Conservation (phyloP, 2,113 vertebrate species). For the Entelurus aequoreus region DNA sequence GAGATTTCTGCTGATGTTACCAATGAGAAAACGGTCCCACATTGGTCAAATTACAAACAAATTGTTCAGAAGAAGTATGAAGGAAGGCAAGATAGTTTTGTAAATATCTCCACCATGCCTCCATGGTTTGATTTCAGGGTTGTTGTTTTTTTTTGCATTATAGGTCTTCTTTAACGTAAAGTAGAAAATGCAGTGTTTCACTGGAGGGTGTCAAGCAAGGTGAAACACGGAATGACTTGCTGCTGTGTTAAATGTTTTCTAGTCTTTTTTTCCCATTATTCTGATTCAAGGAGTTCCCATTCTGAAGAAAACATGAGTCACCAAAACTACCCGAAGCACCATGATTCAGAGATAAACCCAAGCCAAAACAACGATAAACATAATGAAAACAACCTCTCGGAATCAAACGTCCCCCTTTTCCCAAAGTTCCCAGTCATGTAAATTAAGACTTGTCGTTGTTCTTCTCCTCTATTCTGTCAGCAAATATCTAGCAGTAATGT, state of each 20-base stretch:
- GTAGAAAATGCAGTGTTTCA: too few relatives aligned
- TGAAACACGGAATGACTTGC: background rate
- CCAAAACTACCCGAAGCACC: slow-evolving; percentile 23
- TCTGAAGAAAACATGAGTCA: slow-evolving; percentile 61
- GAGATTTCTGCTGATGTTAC: too few relatives aligned
- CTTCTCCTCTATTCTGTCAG: slow-evolving; percentile 27
- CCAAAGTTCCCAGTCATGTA: slow-evolving; percentile 13
- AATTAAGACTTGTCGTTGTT: slow-evolving; percentile 25
- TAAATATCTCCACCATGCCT: too few relatives aligned
- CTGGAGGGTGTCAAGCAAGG: background rate
- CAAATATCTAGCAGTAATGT: slow-evolving; percentile 20
- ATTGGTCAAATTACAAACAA: too few relatives aligned
- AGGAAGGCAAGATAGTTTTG: too few relatives aligned
- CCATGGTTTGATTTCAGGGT: too few relatives aligned
- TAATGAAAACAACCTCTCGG: slow-evolving; percentile 11
- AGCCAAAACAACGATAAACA: slow-evolving; percentile 25
- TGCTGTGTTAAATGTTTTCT: too few relatives aligned
- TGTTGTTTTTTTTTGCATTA: too few relatives aligned
- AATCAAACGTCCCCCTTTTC: slow-evolving; percentile 18
- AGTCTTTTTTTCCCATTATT: background rate
- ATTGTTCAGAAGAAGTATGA: too few relatives aligned
- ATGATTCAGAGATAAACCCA: slow-evolving; percentile 47
- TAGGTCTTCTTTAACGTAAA: too few relatives aligned
- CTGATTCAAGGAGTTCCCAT: slow-evolving; percentile 46
- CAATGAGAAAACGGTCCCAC: too few relatives aligned